phyloP scores from a whole-genome alignment of 2,888 invertebrate species.

The Choreutis nemorana region DNA sequence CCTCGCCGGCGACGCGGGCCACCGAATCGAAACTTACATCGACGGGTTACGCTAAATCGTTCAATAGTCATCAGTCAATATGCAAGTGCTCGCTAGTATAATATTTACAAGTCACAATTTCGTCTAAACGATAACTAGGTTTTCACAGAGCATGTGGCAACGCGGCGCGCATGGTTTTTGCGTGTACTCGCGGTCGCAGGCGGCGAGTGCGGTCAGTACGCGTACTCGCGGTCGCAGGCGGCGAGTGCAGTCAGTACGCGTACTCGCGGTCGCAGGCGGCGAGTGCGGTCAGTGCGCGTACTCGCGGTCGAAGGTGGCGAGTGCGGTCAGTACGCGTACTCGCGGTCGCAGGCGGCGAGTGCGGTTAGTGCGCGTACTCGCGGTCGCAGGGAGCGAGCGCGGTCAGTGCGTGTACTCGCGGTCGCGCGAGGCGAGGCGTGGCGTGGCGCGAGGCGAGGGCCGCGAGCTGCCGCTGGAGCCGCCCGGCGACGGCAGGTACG shows the following conservation, averaged over 20 bases:
- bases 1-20: conserved; percentile 28
- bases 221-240: conserved; percentile 48
- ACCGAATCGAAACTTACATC: conserved; percentile 35
- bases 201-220: conserved; percentile 46
- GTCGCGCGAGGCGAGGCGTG: conserved; percentile 18
- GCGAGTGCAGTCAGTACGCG: conserved; percentile 33
- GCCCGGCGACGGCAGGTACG: conserved; percentile 26
- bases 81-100: conserved; percentile 32
- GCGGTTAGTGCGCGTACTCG: conserved; percentile 58
- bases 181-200: conserved; percentile 26
- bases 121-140: conserved; percentile 38
- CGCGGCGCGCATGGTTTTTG: no score
- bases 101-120: conserved; percentile 50
- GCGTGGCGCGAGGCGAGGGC: conserved; percentile 46
- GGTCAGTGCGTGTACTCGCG: conserved; percentile 34
- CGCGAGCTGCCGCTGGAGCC: conserved; percentile 39
- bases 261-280: conserved; percentile 27
- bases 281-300: conserved; percentile 33
- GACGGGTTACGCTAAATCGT: conserved; percentile 38
- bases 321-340: conserved; percentile 33
- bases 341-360: conserved; percentile 24
- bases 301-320: conserved; percentile 44
- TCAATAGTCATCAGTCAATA: conserved; percentile 55
- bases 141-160: conserved; percentile 47
- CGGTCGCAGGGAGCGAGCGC: conserved; percentile 41